Evolutionary conservation across 1,140 invertebrate species (phyloP), one percentile per base, ranked within the genome.

Genomic region (Belonocnema kinseyi): DNA sequence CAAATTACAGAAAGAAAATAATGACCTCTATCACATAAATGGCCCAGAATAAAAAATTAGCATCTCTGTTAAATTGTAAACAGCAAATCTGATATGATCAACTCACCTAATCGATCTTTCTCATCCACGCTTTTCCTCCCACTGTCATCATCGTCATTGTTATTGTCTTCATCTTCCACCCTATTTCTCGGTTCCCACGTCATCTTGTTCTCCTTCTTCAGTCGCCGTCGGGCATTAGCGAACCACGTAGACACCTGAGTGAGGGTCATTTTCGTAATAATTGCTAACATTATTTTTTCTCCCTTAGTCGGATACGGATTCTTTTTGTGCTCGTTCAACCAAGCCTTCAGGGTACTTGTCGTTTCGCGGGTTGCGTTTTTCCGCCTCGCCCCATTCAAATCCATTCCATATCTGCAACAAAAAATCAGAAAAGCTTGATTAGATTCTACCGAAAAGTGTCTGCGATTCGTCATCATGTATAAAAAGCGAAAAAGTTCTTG

Each of bases 151-250:
- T 97, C 96, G 73, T 96, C 95, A 86, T 94, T 94, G 86, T 97
- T 97, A 86, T 96, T 96, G 86, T 97, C 96, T 87, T 99, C 95
- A 92, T 99, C 94, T 92, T 96, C 95, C 10, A 97, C 96, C 82
- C 96, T 96, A 93, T 95, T 99, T 88, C 94, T 95, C 83, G 93
- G 99, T 91, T 99, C 98, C 99, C 93, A 99, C 52, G 98, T 99
- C 98, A 99, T 99, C 92, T 99, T 99, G 92, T 99, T 99, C 91
- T 99, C 98, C 90, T 99, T 99, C 93, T 99, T 99, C 78, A 99
- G 94, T 80, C 98, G 94, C 89, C 98, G 93, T 81, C 98, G 93
- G 16, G 98, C 98, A 90, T 99, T 99, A 46, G 98, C 98, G 88
- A 99, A 99, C 98, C 98, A 99, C 87, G 98, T 99, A 40, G 98